phyloP scores from a whole-genome alignment of 2,888 invertebrate genomes.

The Teinopalpus imperialis region DNA sequence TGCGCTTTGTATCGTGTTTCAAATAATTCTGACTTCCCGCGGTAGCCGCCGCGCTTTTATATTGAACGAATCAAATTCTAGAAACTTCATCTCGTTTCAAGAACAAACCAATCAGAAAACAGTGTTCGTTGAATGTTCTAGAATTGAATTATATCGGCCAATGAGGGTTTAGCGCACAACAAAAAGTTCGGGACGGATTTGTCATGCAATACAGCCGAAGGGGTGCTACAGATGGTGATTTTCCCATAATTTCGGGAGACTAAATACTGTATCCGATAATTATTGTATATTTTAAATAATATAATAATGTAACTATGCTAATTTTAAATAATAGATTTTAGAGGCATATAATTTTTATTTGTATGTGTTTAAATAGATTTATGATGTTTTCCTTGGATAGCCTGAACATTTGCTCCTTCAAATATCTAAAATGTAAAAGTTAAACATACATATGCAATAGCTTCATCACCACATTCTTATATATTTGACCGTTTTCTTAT shows the following conservation, averaged over 20 bases:
- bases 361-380: no score
- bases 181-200: not conserved
- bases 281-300: no score
- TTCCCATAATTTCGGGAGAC: not conserved
- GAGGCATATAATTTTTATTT: not conserved
- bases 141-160: not conserved
- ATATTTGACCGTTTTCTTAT: no score
- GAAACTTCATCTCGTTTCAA: constrained; percentile 46
- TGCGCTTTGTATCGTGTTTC: constrained; percentile 55
- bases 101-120: constrained; percentile 47
- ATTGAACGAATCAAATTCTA: constrained; percentile 47
- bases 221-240: not conserved
- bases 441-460: no score
- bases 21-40: constrained; percentile 60
- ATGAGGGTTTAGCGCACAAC: constrained; percentile 1
- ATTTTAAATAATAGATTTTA: not conserved
- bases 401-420: no score
- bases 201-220: no score
- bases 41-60: constrained; percentile 48
- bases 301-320: no score
- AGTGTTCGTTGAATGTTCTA: constrained; percentile 34
- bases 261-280: no score
- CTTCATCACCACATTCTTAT: no score
- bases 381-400: no score
- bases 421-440: no score